Conservation (phyloP, 2,797 vertebrate genomes). For the Tokudaia tokunoshimensis region DNA sequence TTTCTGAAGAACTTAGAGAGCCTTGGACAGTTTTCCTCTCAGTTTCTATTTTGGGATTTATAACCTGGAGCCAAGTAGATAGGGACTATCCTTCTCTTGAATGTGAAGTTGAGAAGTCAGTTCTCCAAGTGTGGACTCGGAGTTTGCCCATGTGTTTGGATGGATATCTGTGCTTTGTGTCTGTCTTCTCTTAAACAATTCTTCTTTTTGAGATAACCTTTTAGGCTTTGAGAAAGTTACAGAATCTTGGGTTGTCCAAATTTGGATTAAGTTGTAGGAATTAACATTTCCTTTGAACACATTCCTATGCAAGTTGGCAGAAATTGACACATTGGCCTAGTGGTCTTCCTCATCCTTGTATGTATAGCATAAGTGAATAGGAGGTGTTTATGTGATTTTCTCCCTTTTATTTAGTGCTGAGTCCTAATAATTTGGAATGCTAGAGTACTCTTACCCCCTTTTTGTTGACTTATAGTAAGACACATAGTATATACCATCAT, state of each 20-base stretch:
- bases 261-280: conserved; percentile 41
- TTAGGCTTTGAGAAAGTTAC: conserved; percentile 19
- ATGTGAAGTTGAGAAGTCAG: conserved; percentile 16
- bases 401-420: conserved; percentile 32
- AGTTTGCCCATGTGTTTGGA: background rate
- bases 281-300: conserved; percentile 28
- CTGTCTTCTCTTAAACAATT: conserved; percentile 5
- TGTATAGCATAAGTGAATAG: background rate
- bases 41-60: conserved; percentile 64
- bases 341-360: conserved; percentile 35
- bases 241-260: conserved; percentile 49
- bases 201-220: conserved; percentile 53
- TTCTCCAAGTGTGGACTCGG: conserved; percentile 29
- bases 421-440: conserved; percentile 56
- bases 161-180: background rate
- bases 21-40: conserved; percentile 72
- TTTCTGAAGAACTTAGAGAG: conserved; percentile 78
- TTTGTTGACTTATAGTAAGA: conserved; percentile 55
- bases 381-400: background rate
- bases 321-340: background rate
- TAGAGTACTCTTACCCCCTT: conserved; percentile 10
- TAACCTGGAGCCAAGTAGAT: conserved; percentile 64
- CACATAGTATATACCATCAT: conserved; percentile 45
- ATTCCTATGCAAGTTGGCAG: background rate
- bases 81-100: conserved; percentile 23